A percentile compares a stretch with the other conserved stretches of the same genome.
Evolutionary conservation across 2,888 invertebrate species (phyloP).

Genomic region (Drosophila mimica): DNA sequence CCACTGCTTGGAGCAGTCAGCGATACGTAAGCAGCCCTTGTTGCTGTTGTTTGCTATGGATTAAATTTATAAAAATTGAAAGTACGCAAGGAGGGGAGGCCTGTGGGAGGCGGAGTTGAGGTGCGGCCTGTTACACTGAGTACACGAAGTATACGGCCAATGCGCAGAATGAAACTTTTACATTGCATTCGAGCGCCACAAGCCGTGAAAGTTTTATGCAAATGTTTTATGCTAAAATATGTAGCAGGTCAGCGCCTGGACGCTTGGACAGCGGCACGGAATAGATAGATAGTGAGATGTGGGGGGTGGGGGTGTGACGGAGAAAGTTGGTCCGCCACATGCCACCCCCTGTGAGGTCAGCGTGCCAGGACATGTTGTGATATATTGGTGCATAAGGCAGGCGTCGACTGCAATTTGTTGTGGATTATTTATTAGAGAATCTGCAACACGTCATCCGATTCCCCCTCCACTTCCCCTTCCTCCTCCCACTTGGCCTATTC

Average conservation of each 20-base stretch:
- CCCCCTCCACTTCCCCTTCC: background rate
- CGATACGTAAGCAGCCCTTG: slow-evolving; percentile 20
- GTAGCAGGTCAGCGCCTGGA: slow-evolving; percentile 54
- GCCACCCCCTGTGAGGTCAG: slow-evolving; percentile 39
- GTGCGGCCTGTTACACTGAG: slow-evolving; percentile 22
- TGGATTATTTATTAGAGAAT: slow-evolving; percentile 58
- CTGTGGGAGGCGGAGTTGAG: background rate
- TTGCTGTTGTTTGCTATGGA: slow-evolving; percentile 52
- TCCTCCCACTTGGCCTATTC: no score
- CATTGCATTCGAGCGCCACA: slow-evolving; percentile 65
- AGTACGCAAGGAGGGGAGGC: slow-evolving; percentile 23
- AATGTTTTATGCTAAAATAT: slow-evolving; percentile 68
- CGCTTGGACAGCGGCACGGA: slow-evolving; percentile 1
- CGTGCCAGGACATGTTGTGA: slow-evolving; percentile 35
- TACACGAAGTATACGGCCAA: slow-evolving; percentile 34
- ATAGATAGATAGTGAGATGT: background rate
- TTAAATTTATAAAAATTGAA: slow-evolving; percentile 66
- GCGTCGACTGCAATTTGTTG: slow-evolving; percentile 63
- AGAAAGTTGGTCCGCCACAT: slow-evolving; percentile 2
- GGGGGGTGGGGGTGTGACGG: background rate
- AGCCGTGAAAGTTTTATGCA: slow-evolving; percentile 73
- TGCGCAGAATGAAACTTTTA: slow-evolving; percentile 64
- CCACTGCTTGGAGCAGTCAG: background rate
- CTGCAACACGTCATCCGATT: background rate
- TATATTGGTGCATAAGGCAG: slow-evolving; percentile 56